Base-by-base conservation (phyloP, 1,140 invertebrate species). In the Drosophila kurseongensis region DNA sequence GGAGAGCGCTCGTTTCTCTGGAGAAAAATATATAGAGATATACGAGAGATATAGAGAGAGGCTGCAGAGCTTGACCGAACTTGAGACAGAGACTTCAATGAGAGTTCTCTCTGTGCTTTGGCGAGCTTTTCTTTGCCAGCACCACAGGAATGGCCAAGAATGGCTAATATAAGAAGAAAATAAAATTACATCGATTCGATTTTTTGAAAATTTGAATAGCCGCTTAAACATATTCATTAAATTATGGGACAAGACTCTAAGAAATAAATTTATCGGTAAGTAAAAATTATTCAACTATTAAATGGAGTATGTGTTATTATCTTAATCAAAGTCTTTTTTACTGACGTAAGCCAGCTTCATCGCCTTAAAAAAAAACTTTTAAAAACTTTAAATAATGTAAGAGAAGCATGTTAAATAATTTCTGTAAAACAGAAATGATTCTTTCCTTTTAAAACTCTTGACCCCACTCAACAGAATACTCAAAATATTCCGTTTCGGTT, bases 71-170 rank as follows among this genome's bases (percentile, higher is more conserved):
- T 75, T 42, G 45, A 35, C 27, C 61, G 42, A 67, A 51, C 52
- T 71, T 52, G 47, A 61, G 56, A 60, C 40, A 57, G 48, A 62
- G 56, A 45, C 40, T 60, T 13, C 9, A 36, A 63, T 29, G 60
- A 61, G 38, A 66, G 47, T 67, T 76, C 75, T 72, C 65, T 71
- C 65, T 80, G 80, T 85, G 80, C 80, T 83, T 83, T 84, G 38
- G 52, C 8, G 50, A 83, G 80, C 80, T 83, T 85, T 83, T 81
- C 67, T 36, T 44, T 1, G 9, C 50, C 50, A 18, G 12, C 0
- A 35, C 44, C 23, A 52, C 38, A 44, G 72, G 65, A 76, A 81
- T 41, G 27, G 14, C 38, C 38, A 63, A 62, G 60, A 63, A 63
- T 42, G 27, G 10, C 38, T 6, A 42, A 12, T 23, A 29, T 16